Conservation (phyloP, 2,113 vertebrate genomes). For the Callionymus lyra region DNA sequence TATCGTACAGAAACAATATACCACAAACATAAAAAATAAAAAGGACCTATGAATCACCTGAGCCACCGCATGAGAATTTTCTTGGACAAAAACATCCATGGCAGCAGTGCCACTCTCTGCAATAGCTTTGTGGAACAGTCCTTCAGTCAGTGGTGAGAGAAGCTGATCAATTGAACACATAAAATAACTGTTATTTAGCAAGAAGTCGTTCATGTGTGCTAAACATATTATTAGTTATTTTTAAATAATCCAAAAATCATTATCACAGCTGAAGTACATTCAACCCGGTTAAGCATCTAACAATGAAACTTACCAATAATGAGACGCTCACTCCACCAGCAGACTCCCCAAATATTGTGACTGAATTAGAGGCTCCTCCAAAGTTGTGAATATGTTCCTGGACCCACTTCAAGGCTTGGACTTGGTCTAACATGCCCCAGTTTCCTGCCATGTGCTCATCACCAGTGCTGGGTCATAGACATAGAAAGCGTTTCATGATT, state of each 20-base stretch:
- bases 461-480: constrained; percentile 71
- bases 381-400: constrained; percentile 80
- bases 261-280: background rate
- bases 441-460: constrained; percentile 75
- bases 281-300: background rate
- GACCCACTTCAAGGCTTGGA: constrained; percentile 78
- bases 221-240: too few relatives aligned
- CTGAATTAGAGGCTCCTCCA: constrained; percentile 74
- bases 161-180: too few relatives aligned
- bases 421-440: constrained; percentile 80
- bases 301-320: constrained; percentile 56
- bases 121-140: too few relatives aligned
- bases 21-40: too few relatives aligned
- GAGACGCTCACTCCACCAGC: constrained; percentile 79
- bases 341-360: constrained; percentile 83
- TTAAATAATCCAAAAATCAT: too few relatives aligned
- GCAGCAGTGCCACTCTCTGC: too few relatives aligned
- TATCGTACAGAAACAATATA: background rate
- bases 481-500: too few relatives aligned
- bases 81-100: too few relatives aligned
- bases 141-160: too few relatives aligned
- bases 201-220: background rate
- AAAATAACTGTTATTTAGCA: too few relatives aligned
- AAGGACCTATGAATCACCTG: too few relatives aligned
- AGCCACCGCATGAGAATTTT: too few relatives aligned